These are phyloP conservation scores for Brachyrhaphis roseni DNA, from an alignment of 2,797 vertebrate genomes.

Conservation along the genomic window DNA sequence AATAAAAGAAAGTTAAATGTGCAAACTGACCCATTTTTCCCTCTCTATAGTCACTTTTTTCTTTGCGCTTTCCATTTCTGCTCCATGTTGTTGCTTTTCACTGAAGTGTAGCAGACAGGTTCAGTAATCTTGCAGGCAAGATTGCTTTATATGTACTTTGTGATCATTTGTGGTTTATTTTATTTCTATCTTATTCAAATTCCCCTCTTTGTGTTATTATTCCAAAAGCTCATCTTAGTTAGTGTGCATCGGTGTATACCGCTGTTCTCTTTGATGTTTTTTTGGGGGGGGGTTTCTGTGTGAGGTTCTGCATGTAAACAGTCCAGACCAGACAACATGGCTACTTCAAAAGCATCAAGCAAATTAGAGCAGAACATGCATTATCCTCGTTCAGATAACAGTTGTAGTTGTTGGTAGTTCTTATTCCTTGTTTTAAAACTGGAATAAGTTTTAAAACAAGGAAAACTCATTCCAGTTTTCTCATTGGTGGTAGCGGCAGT, in stretches of 20 bases:
- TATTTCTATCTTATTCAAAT: constrained; percentile 8
- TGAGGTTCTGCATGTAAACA: neutral
- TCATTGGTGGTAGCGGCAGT: no score
- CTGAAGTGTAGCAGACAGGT: constrained; percentile 8
- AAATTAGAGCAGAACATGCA: neutral
- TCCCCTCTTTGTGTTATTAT: constrained; percentile 6
- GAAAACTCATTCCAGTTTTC: no score
- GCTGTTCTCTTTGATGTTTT: constrained; percentile 4
- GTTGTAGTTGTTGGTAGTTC: neutral
- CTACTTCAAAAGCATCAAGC: neutral
- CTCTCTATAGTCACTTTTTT: constrained; percentile 35
- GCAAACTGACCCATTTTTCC: constrained; percentile 73
- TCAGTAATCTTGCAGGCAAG: constrained; percentile 21
- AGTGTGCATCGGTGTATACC: neutral
- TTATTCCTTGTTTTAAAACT: constrained; percentile 9
- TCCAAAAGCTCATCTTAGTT: constrained; percentile 3
- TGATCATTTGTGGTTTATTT: neutral
- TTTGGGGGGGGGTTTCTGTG: neutral
- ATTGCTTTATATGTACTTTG: neutral
- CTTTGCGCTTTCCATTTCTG: constrained; percentile 5
- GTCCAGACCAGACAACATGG: neutral
- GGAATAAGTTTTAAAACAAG: no score
- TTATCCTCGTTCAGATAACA: constrained; percentile 1
- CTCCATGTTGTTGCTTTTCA: constrained; percentile 1
- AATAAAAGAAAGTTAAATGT: constrained; percentile 68